These are phyloP conservation scores for Microcaecilia unicolor DNA, from an alignment of 2,797 vertebrate genomes.

Conservation along the genomic window DNA sequence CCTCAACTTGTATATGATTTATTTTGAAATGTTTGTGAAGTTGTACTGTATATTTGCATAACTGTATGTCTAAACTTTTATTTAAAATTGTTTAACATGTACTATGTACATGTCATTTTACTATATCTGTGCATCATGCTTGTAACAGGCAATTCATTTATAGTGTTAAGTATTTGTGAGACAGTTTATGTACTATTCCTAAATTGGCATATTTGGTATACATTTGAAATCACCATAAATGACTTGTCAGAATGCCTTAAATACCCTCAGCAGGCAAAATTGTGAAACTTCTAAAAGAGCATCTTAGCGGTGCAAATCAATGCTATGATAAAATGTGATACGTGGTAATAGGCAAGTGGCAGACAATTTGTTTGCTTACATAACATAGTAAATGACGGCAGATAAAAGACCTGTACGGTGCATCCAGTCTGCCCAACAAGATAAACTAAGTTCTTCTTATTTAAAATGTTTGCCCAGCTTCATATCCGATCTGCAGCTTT, in stretches of 20 bases:
- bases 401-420: too few relatives aligned
- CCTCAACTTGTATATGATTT: conserved; percentile 62
- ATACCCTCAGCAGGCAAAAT: conserved; percentile 54
- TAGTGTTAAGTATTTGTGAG: conserved; percentile 53
- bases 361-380: conserved; percentile 46
- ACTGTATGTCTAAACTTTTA: conserved; percentile 66
- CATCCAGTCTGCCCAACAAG: too few relatives aligned
- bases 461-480: too few relatives aligned
- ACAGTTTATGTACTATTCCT: conserved; percentile 56
- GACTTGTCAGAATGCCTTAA: conserved; percentile 68
- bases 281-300: conserved; percentile 19
- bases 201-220: conserved; percentile 45
- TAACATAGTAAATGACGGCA: too few relatives aligned
- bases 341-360: conserved; percentile 20
- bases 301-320: conserved; percentile 15
- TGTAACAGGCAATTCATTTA: conserved; percentile 74
- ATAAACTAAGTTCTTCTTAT: too few relatives aligned
- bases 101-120: conserved; percentile 69
- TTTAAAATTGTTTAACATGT: conserved; percentile 65
- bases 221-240: conserved; percentile 52
- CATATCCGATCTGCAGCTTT: too few relatives aligned
- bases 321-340: conserved; percentile 10
- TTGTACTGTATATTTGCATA: conserved; percentile 67
- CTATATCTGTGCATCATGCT: conserved; percentile 71
- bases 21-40: conserved; percentile 44